Conservation (phyloP, 1,140 invertebrate species). For the Pentalonia nigronervosa region DNA sequence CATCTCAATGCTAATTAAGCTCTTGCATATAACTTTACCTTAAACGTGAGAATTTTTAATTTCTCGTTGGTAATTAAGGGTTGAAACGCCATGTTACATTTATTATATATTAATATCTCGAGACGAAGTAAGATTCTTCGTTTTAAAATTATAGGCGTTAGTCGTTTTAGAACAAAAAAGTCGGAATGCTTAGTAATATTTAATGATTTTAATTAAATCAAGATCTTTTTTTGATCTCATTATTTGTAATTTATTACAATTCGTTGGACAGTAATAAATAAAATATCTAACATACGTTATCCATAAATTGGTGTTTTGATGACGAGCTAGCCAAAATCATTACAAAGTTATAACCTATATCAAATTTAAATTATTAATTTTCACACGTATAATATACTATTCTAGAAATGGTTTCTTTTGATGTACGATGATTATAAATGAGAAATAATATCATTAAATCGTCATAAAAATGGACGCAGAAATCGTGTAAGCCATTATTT, state of each 20-base stretch:
- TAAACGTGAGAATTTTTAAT: not conserved
- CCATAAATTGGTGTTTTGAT: not conserved
- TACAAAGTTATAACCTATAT: not conserved
- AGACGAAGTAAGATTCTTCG: not conserved
- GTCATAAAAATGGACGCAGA: not conserved
- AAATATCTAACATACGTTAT: not conserved
- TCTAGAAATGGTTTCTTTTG: not conserved
- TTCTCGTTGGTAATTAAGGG: not conserved
- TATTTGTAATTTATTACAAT: not conserved
- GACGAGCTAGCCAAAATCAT: not conserved
- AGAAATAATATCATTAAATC: not conserved
- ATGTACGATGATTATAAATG: not conserved
- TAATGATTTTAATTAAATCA: not conserved
- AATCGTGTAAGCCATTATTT: not conserved
- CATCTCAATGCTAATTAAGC: not conserved
- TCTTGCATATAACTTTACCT: not conserved
- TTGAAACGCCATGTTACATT: not conserved
- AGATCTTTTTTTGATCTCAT: not conserved
- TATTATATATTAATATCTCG: not conserved
- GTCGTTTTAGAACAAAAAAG: not conserved
- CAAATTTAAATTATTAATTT: slow-evolving; percentile 10
- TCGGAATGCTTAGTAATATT: not conserved
- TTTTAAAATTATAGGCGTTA: not conserved
- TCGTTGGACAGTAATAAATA: not conserved
- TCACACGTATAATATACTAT: not conserved